These are phyloP conservation scores for Pleuronectes platessa DNA, from an alignment of 2,113 vertebrate species.

Conservation along the genomic window DNA sequence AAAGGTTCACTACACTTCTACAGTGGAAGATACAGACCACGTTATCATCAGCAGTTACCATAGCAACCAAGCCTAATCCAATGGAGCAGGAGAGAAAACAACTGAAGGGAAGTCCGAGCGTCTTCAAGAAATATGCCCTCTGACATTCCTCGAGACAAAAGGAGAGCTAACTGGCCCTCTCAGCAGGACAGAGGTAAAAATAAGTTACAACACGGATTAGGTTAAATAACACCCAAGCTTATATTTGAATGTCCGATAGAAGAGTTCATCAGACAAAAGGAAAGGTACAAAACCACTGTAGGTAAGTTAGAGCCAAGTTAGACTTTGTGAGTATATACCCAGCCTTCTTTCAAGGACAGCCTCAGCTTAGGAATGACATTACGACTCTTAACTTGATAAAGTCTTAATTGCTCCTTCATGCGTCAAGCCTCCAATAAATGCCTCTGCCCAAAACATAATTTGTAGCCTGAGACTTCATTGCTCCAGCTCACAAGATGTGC, in stretches of 20 bases:
- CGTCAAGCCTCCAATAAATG: background rate
- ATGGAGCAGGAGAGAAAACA: background rate
- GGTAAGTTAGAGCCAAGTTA: background rate
- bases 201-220: background rate
- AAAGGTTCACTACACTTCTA: background rate
- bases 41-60: slow-evolving; percentile 1
- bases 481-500: background rate
- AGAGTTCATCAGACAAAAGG: background rate
- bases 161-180: background rate
- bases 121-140: background rate
- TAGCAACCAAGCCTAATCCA: background rate
- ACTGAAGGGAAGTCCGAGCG: background rate
- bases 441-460: background rate
- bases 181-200: background rate
- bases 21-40: background rate
- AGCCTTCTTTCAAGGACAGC: background rate
- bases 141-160: background rate
- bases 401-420: background rate
- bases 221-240: background rate
- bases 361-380: background rate
- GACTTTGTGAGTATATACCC: background rate
- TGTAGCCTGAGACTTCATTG: background rate
- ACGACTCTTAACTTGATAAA: background rate
- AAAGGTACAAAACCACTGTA: background rate
- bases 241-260: background rate